Base-by-base conservation (phyloP, 2,113 vertebrate genomes). In the Proterorhinus semilunaris region DNA sequence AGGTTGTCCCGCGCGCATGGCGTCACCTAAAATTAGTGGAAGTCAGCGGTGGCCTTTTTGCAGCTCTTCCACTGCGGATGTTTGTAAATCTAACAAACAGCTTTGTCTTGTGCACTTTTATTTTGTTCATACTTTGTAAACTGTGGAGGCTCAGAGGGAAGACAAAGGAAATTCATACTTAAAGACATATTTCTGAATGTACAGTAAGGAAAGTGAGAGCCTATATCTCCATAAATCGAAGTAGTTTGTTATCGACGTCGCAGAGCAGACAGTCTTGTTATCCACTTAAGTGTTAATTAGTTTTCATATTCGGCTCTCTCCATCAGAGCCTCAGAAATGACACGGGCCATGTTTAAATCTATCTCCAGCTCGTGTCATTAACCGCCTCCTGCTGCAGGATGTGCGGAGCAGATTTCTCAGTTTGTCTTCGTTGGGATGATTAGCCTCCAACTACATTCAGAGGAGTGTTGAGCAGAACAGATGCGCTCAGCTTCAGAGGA, bases 11-110 rank as follows among this genome's bases (percentile, higher is more conserved):
- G 72, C 77, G 79, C 78, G 78, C 79, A 84, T 89, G 86, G 82
- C 74, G 75, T 86, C 79, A 66, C 83, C 93, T 92, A 93, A 92
- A 92, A 91, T 93, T 93, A 93, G 90, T 87, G 79, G 74, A 78
- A 83, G 78, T 86, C 84, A 83, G 74, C 79, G 74, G 83, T 77
- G 79, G 73, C 71, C 74, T 66, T 84, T 86, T 88, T 86, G 65
- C 86, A 76, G 81, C 71, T 86, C 80, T 75, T 50, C 65, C 62
- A 76, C 79, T 59, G 75, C 62, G 79, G 84, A 90, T 89, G 77
- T 86, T 86, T 81, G 62, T 70, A 10, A 71, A 77, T 84, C 81
- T 63, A 77, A 80, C 71, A 75, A 79, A 65, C 69, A 67, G 78
- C 72, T 72, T 80, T 79, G 70, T 83, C 74, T 83, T 80, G 58